Conservation (phyloP, 2,113 vertebrate genomes). For the Megaptera novaeangliae region DNA sequence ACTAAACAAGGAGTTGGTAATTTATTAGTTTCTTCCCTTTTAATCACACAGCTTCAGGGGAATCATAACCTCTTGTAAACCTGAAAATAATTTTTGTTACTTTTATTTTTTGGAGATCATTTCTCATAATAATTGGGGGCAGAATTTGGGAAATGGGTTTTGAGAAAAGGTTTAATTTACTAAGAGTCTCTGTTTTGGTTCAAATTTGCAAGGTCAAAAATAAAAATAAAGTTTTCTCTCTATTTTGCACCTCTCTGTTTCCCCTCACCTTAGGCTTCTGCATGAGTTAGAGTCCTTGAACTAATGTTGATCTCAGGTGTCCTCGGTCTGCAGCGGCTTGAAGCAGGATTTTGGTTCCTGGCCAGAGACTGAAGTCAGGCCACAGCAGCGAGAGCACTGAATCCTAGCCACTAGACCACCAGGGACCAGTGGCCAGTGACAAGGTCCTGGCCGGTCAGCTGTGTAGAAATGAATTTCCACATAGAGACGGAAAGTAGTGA, state of each 20-base stretch:
- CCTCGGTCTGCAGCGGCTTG: too few relatives aligned
- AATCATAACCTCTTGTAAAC: not conserved
- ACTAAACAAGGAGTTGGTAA: not conserved
- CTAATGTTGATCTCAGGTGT: not conserved
- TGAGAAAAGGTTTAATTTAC: not conserved
- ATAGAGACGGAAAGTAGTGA: too few relatives aligned
- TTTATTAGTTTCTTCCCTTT: not conserved
- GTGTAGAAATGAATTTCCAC: too few relatives aligned
- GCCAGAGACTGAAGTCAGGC: too few relatives aligned
- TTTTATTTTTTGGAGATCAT: not conserved
- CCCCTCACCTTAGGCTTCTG: not conserved
- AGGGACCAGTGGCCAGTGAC: too few relatives aligned
- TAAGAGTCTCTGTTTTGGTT: not conserved
- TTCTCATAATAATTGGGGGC: not conserved
- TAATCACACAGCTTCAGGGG: not conserved
- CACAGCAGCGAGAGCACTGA: too few relatives aligned
- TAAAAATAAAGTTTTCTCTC: not conserved
- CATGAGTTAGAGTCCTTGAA: not conserved
- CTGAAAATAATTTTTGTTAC: not conserved
- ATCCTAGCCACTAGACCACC: too few relatives aligned
- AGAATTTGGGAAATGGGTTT: not conserved
- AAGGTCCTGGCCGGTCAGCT: too few relatives aligned
- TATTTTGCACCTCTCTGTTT: not conserved
- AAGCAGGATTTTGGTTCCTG: too few relatives aligned
- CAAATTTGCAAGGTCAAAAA: not conserved